Conservation (phyloP, 2,113 vertebrate species). For the Oceanites oceanicus region DNA sequence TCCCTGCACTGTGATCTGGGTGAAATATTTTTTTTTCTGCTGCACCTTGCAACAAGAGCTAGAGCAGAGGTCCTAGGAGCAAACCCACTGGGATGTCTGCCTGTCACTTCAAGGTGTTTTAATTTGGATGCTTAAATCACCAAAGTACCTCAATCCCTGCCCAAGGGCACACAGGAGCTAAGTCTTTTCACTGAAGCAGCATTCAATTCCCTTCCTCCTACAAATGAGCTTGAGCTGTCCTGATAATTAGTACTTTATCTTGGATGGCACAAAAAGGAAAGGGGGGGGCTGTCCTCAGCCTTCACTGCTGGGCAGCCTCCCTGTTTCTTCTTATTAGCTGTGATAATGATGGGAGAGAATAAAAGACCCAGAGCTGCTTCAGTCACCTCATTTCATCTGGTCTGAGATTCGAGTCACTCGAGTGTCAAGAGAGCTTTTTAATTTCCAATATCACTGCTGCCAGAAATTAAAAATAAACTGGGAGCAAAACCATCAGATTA, state of each 20-base stretch:
- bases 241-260: conserved; percentile 71
- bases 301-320: conserved; percentile 22
- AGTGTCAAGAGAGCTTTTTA: conserved; percentile 63
- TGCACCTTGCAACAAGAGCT: background rate
- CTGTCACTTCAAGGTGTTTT: conserved; percentile 45
- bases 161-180: conserved; percentile 43
- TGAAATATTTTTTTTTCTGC: background rate
- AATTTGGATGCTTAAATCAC: conserved; percentile 50
- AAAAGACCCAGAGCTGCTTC: conserved; percentile 60
- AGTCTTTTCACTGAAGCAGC: conserved; percentile 57
- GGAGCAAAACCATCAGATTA: conserved; percentile 57
- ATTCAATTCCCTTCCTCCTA: conserved; percentile 56
- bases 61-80: background rate
- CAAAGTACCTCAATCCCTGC: conserved; percentile 29
- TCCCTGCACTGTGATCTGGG: background rate
- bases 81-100: background rate
- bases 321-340: conserved; percentile 55
- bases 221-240: conserved; percentile 70
- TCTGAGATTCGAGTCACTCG: conserved; percentile 55
- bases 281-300: background rate
- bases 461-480: conserved; percentile 71
- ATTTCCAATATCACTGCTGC: conserved; percentile 59
- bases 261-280: conserved; percentile 33
- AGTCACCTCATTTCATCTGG: conserved; percentile 62
- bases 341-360: conserved; percentile 63